Evolutionary conservation across 2,888 invertebrate species (phyloP), one percentile per base, ranked within the genome.

Genomic region (Slavum lentiscoides): DNA sequence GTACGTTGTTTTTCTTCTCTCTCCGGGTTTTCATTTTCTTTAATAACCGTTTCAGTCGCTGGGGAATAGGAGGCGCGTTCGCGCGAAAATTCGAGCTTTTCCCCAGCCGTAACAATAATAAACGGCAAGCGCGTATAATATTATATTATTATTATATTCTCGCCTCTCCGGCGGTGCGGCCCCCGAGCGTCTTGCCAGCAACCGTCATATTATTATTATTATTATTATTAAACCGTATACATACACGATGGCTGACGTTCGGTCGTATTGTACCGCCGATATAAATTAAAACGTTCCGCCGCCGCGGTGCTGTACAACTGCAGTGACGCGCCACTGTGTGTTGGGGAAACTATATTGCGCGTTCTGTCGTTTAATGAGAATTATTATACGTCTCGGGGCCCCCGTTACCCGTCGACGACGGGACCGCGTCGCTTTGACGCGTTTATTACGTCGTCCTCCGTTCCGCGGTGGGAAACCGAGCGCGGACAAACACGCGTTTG

Each of bases 1-100:
- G 30, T 30, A 55, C 21, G 23, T 80, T 80, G n/a, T 70, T 70
- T 70, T 58, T 64, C 70, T 64, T 37, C 49, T n/a, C n/a, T n/a
- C n/a, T n/a, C n/a, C n/a, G n/a, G 21, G 64, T 70, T 80, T 80
- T 80, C 77, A 80, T 80, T 80, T 80, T 80, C 77, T 70, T n/a
- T 80, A 80, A 80, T 80, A 80, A 70, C 64, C 62, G 39, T 80
- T 80, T 70, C n/a, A 80, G 70, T 80, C 77, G 21, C 77, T 55
- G 37, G 77, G 77, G 77, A 80, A 69, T 67, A 58, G 37, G 64
- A 49, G 53, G 64, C 43, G 58, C 23, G 23, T 23, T 64, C 39
- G 2, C 30, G 30, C 30, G 30, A 70, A 80, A 77, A 70, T 80
- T 80, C 17, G 64, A 70, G 62, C 23, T 62, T 15, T 4, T 4